phyloP scores from a whole-genome alignment of 2,888 invertebrate genomes.

The Lumbricus terrestris region DNA sequence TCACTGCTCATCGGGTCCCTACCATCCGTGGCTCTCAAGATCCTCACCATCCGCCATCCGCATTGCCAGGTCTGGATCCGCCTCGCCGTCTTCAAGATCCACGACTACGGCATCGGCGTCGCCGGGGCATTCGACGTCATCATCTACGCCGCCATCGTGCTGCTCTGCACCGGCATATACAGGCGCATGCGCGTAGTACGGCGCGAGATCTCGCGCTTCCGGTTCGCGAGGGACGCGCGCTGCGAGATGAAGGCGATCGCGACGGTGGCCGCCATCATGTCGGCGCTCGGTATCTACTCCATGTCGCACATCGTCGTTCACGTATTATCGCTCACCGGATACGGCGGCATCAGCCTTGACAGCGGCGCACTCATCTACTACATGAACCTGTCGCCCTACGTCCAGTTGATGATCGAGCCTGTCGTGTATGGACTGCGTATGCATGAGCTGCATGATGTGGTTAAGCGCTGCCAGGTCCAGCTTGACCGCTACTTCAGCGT shows the following conservation, averaged over 20 bases:
- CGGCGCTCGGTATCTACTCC: neutral
- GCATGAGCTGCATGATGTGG: neutral
- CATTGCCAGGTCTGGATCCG: neutral
- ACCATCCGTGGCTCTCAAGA: conserved; percentile 13
- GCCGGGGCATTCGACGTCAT: neutral
- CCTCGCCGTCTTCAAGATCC: neutral
- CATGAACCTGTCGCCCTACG: neutral
- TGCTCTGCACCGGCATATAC: conserved; percentile 7
- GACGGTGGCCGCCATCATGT: neutral
- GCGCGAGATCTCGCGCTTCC: neutral
- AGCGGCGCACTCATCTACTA: neutral
- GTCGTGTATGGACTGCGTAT: neutral
- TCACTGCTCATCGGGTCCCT: conserved; percentile 21
- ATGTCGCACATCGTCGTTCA: neutral
- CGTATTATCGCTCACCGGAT: conserved; percentile 12
- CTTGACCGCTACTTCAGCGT: neutral
- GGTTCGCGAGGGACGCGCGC: neutral
- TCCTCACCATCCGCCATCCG: neutral
- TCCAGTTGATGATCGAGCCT: neutral
- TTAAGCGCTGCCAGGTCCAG: neutral
- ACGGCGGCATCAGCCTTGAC: neutral
- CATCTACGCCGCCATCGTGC: neutral
- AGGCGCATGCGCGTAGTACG: conserved; percentile 7
- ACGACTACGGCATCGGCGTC: neutral
- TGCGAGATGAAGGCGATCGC: conserved; percentile 12